Percentiles rank a stretch among this genome's conserved stretches.
Conservation (phyloP, 2,888 invertebrate genomes). For the Cenopis cana region DNA sequence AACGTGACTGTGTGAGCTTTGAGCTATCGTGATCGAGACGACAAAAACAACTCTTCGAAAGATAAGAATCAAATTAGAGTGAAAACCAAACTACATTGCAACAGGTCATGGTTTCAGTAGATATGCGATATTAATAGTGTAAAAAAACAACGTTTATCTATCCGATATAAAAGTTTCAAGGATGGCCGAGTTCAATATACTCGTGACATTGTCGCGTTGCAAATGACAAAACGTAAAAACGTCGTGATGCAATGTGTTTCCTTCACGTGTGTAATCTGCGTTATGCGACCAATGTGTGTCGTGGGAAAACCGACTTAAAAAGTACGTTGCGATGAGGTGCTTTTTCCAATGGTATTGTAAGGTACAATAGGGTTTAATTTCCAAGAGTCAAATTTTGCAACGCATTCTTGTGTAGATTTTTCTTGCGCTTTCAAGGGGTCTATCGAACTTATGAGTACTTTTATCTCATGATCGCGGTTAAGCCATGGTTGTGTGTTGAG, state of each 20-base stretch:
- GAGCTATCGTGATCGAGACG: no score
- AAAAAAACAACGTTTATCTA: slow-evolving; percentile 64
- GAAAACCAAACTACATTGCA: slow-evolving; percentile 47
- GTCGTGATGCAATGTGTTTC: slow-evolving; percentile 41
- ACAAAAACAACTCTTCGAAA: no score
- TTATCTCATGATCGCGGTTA: no score
- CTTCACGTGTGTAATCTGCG: slow-evolving; percentile 27
- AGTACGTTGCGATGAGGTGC: not conserved
- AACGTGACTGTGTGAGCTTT: no score
- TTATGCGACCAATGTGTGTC: not conserved
- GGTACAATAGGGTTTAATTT: not conserved
- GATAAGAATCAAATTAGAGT: no score
- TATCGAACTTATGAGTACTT: not conserved
- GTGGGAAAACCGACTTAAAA: slow-evolving; percentile 1
- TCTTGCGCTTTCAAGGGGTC: not conserved
- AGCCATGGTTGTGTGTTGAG: no score
- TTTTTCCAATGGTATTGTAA: not conserved
- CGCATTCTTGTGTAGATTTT: not conserved
- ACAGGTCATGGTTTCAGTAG: slow-evolving; percentile 17
- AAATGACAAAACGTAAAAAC: slow-evolving; percentile 65
- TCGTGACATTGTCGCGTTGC: slow-evolving; percentile 73
- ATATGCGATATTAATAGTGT: slow-evolving; percentile 34
- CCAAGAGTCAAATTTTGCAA: not conserved
- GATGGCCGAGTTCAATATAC: slow-evolving; percentile 75
- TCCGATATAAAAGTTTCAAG: slow-evolving; percentile 72